These are phyloP conservation scores for Patella caerulea DNA, from an alignment of 2,888 invertebrate species.

Conservation along the genomic window DNA sequence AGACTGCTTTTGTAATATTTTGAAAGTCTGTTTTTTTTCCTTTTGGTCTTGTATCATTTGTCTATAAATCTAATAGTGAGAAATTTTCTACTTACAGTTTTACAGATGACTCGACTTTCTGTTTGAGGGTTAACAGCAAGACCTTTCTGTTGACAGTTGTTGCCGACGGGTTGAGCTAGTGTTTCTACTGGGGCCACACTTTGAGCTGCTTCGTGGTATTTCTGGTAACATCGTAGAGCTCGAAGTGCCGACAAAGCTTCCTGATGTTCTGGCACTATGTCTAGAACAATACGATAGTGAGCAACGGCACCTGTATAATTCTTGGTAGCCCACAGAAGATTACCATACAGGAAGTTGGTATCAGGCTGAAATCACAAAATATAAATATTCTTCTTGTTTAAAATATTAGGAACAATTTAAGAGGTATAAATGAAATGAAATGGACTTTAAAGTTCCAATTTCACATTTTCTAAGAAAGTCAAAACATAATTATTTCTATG, in stretches of 20 bases:
- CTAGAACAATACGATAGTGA: constrained; percentile 67
- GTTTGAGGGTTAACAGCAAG: constrained; percentile 37
- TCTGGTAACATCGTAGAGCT: constrained; percentile 66
- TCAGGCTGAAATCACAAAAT: constrained; percentile 75
- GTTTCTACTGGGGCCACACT: constrained; percentile 59
- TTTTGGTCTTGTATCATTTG: too few relatives aligned
- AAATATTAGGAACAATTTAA: too few relatives aligned
- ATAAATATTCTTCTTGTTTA: background rate
- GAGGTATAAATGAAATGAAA: too few relatives aligned
- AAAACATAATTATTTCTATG: too few relatives aligned
- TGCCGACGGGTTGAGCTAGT: constrained; percentile 39
- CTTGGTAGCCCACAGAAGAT: constrained; percentile 78
- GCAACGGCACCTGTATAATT: constrained; percentile 72
- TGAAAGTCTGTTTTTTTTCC: too few relatives aligned
- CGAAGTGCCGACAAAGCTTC: constrained; percentile 63
- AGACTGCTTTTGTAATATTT: too few relatives aligned
- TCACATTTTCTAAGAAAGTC: too few relatives aligned
- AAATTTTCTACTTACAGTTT: constrained; percentile 54
- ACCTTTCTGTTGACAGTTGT: constrained; percentile 42
- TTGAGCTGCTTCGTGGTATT: constrained; percentile 64
- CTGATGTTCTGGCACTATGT: constrained; percentile 60
- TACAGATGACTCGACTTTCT: constrained; percentile 67
- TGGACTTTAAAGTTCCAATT: too few relatives aligned
- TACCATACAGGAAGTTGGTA: constrained; percentile 80
- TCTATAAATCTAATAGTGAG: too few relatives aligned